Evolutionary conservation across 64 coral and sea anemone species (phyloP).

Genomic region (Montipora efflorescens): DNA sequence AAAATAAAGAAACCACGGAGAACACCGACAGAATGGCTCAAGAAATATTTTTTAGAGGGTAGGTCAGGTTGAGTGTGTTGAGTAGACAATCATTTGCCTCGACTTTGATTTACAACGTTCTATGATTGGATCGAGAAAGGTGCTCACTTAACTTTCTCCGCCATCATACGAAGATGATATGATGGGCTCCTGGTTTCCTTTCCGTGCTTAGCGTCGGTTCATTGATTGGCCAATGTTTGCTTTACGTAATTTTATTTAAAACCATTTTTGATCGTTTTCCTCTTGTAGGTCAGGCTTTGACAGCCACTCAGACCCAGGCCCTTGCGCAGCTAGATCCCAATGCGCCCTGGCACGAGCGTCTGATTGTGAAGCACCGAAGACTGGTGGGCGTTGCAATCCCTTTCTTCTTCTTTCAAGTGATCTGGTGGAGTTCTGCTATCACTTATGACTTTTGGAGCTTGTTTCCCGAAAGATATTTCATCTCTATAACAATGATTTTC

Average conservation of each 20-base stretch:
- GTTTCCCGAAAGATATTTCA: conserved; percentile 83
- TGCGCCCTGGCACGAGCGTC: conserved; percentile 68
- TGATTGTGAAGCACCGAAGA: conserved; percentile 76
- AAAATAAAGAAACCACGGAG: conserved; percentile 2
- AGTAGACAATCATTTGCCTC: background rate
- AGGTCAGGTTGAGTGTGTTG: background rate
- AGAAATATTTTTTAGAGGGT: conserved; percentile 38
- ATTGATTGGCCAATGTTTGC: background rate
- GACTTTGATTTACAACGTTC: background rate
- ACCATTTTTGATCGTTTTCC: background rate
- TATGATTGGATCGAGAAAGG: background rate
- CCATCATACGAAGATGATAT: no score
- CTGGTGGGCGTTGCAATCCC: conserved; percentile 78
- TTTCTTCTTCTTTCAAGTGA: conserved; percentile 65
- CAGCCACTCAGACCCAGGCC: conserved; percentile 62
- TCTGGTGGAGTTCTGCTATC: conserved; percentile 84
- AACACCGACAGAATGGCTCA: conserved; percentile 12
- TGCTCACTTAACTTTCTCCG: background rate
- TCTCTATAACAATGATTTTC: conserved; percentile 94
- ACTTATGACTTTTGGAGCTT: conserved; percentile 71
- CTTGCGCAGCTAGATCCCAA: conserved; percentile 46
- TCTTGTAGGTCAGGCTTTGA: conserved; percentile 66
- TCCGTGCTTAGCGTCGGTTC: no score
- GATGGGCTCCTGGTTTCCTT: no score
- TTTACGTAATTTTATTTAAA: background rate